phyloP scores from a whole-genome alignment of 1,140 invertebrate genomes.

The Diabrotica undecimpunctata region DNA sequence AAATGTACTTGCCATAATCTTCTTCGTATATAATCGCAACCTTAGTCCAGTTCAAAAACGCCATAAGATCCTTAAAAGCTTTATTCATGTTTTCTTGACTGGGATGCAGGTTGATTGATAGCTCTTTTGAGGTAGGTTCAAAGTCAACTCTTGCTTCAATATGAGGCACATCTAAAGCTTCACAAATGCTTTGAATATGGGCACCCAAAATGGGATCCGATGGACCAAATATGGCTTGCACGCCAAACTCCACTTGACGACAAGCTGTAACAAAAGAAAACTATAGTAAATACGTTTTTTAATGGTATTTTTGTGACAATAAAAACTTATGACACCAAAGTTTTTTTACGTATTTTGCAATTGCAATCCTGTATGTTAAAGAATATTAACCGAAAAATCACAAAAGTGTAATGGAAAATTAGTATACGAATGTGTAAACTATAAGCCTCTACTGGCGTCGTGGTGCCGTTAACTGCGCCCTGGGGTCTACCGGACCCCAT shows the following conservation, averaged over 20 bases:
- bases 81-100: constrained; percentile 76
- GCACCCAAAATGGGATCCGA: constrained; percentile 75
- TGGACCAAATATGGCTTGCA: constrained; percentile 86
- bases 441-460: too few relatives aligned
- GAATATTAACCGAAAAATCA: too few relatives aligned
- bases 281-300: neutral
- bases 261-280: constrained; percentile 66
- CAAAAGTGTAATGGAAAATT: too few relatives aligned
- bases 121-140: constrained; percentile 65
- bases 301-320: too few relatives aligned
- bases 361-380: too few relatives aligned
- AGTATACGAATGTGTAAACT: too few relatives aligned
- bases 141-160: constrained; percentile 75
- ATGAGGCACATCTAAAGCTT: constrained; percentile 84
- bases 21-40: constrained; percentile 93
- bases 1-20: constrained; percentile 65
- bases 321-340: too few relatives aligned
- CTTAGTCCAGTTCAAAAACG: constrained; percentile 88
- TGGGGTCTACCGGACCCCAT: too few relatives aligned
- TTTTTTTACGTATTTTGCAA: too few relatives aligned
- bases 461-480: too few relatives aligned
- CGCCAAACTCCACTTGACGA: constrained; percentile 77
- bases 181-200: constrained; percentile 86
- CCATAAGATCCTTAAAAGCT: constrained; percentile 83
- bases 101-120: constrained; percentile 88